Conservation (phyloP, 2,888 invertebrate species). For the Dysmachus trigonus region DNA sequence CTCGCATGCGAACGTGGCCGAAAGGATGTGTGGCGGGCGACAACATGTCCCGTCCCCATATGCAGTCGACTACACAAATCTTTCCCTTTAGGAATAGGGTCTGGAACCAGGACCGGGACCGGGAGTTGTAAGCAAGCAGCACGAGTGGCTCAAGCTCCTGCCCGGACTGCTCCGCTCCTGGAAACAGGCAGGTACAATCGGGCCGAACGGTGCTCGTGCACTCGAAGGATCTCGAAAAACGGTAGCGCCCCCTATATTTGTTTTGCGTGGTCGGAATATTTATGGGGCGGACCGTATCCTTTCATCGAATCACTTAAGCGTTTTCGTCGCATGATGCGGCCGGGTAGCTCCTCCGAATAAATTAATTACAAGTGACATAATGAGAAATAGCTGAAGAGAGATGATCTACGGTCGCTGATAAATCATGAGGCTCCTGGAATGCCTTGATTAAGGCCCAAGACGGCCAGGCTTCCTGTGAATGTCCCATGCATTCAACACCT, state of each 20-base stretch:
- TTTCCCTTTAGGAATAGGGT: no score
- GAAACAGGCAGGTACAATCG: not conserved
- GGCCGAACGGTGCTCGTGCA: not conserved
- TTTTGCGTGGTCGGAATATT: constrained; percentile 46
- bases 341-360: constrained; percentile 26
- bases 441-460: constrained; percentile 1
- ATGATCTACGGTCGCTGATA: constrained; percentile 36
- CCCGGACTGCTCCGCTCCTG: not conserved
- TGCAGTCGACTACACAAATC: constrained; percentile 37
- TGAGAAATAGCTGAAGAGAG: constrained; percentile 36
- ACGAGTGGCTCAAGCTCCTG: not conserved
- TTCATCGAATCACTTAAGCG: constrained; percentile 23
- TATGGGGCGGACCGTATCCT: constrained; percentile 31
- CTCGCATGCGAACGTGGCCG: constrained; percentile 47
- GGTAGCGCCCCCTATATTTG: constrained; percentile 39
- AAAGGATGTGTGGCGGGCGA: constrained; percentile 18
- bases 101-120: not conserved
- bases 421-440: constrained; percentile 27
- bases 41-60: constrained; percentile 39
- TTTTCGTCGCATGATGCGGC: constrained; percentile 1
- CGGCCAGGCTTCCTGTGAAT: not conserved
- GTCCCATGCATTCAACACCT: not conserved
- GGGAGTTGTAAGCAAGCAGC: no score
- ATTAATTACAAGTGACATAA: constrained; percentile 44
- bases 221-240: constrained; percentile 35